Percentiles rank a stretch among this genome's conserved stretches.
Evolutionary conservation across 2,888 invertebrate genomes (phyloP).

Genomic region (Gymnosoma rotundatum): DNA sequence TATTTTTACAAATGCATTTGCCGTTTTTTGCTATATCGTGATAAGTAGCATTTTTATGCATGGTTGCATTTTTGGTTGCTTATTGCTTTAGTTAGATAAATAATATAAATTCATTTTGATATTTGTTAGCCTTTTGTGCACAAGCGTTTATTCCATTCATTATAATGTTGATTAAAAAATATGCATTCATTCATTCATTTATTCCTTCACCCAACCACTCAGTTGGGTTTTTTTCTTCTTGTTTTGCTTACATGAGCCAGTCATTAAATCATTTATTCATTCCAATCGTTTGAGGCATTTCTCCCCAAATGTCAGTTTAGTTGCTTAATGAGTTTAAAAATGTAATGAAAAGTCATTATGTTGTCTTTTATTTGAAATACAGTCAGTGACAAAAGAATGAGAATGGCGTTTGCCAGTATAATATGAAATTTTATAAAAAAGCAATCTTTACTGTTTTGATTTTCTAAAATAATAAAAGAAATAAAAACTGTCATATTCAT

Average conservation of each 20-base stretch:
- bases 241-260: slow-evolving; percentile 19
- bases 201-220: slow-evolving; percentile 21
- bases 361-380: slow-evolving; percentile 30
- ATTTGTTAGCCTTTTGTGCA: slow-evolving; percentile 42
- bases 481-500: too few relatives aligned
- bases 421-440: too few relatives aligned
- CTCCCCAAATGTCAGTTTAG: slow-evolving; percentile 56
- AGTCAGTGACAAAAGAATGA: slow-evolving; percentile 10
- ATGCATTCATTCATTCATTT: slow-evolving; percentile 15
- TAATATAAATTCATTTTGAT: slow-evolving; percentile 10
- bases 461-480: too few relatives aligned
- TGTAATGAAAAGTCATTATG: slow-evolving; percentile 54
- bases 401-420: not conserved
- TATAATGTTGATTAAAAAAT: slow-evolving; percentile 23
- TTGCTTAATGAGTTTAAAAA: slow-evolving; percentile 66
- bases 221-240: not conserved
- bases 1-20: slow-evolving; percentile 59
- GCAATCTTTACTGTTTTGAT: too few relatives aligned
- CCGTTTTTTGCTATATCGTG: slow-evolving; percentile 53
- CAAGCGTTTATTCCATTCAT: slow-evolving; percentile 41
- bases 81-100: slow-evolving; percentile 60
- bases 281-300: slow-evolving; percentile 31
- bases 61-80: slow-evolving; percentile 65
- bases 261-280: slow-evolving; percentile 54
- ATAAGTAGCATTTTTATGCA: slow-evolving; percentile 70